Conservation (phyloP, 2,113 vertebrate species). For the Onychorhynchus coronatus region DNA sequence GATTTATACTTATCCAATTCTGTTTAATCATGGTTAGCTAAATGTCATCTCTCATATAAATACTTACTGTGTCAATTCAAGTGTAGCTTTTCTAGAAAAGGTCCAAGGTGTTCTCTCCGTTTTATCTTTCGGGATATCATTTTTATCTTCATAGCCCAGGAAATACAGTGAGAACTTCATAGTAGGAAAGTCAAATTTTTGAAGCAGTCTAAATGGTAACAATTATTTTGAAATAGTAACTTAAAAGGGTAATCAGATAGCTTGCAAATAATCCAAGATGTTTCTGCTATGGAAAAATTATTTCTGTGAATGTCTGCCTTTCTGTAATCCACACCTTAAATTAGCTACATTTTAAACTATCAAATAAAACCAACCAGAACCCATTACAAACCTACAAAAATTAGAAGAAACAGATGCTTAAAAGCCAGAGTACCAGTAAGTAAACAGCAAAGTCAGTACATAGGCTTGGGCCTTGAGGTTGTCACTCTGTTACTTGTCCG, state of each 20-base stretch:
- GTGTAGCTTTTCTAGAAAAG: constrained; percentile 90
- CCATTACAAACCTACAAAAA: not conserved
- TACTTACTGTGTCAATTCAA: constrained; percentile 91
- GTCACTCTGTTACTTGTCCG: not conserved
- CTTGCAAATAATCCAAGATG: not conserved
- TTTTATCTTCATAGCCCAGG: constrained; percentile 93
- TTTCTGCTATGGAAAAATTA: not conserved
- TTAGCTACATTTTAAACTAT: not conserved
- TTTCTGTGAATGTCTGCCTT: not conserved
- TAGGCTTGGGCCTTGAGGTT: not conserved
- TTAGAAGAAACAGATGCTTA: not conserved
- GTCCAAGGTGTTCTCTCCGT: constrained; percentile 85
- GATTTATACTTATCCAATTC: not conserved
- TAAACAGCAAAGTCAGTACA: not conserved
- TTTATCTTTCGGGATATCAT: constrained; percentile 86
- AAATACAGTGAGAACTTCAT: constrained; percentile 97
- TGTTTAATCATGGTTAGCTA: not conserved
- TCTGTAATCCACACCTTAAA: not conserved
- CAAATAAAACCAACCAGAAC: not conserved
- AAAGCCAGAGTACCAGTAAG: not conserved
- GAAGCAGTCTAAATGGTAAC: constrained; percentile 80
- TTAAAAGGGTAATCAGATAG: not conserved
- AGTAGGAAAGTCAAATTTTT: constrained; percentile 92
- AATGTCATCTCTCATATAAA: not conserved
- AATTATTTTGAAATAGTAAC: constrained; percentile 12